These are phyloP conservation scores for Darevskia nairensis DNA, from an alignment of 2,797 vertebrate genomes.

Conservation along the genomic window DNA sequence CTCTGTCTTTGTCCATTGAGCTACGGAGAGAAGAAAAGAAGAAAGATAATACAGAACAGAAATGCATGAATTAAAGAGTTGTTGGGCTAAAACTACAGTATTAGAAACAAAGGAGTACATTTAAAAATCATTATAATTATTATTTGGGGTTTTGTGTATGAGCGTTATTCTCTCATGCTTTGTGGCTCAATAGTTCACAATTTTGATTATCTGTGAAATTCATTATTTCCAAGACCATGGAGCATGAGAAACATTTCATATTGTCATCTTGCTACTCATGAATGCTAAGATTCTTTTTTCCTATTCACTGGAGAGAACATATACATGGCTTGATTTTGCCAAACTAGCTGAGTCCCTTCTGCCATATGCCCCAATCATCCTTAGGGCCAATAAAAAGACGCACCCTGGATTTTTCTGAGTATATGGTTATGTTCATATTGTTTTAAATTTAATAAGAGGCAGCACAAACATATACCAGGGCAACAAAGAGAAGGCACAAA, in stretches of 20 bases:
- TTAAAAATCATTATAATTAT: conserved; percentile 47
- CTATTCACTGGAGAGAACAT: background rate
- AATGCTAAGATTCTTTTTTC: conserved; percentile 12
- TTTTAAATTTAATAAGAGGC: conserved; percentile 12
- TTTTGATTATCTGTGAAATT: conserved; percentile 44
- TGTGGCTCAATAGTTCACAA: conserved; percentile 23
- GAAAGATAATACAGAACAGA: conserved; percentile 32
- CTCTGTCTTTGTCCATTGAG: conserved; percentile 47
- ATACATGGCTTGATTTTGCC: background rate
- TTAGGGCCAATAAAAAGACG: background rate
- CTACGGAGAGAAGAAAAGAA: conserved; percentile 48
- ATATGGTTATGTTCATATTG: background rate
- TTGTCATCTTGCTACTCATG: conserved; percentile 2
- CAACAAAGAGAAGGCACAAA: background rate
- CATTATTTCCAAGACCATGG: conserved; percentile 26
- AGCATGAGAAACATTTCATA: conserved; percentile 18
- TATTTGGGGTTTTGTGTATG: background rate
- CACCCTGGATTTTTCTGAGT: background rate
- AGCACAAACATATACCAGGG: background rate
- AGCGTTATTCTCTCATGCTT: conserved; percentile 18
- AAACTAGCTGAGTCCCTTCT: conserved; percentile 1
- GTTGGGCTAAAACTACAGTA: conserved; percentile 37
- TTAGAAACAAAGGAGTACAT: conserved; percentile 35
- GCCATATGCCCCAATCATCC: conserved; percentile 2
- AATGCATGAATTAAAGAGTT: conserved; percentile 28